Percentiles rank a stretch among this genome's conserved stretches.
Evolutionary conservation across 1,140 invertebrate genomes (phyloP).

Genomic region (Fragariocoptes setiger): DNA sequence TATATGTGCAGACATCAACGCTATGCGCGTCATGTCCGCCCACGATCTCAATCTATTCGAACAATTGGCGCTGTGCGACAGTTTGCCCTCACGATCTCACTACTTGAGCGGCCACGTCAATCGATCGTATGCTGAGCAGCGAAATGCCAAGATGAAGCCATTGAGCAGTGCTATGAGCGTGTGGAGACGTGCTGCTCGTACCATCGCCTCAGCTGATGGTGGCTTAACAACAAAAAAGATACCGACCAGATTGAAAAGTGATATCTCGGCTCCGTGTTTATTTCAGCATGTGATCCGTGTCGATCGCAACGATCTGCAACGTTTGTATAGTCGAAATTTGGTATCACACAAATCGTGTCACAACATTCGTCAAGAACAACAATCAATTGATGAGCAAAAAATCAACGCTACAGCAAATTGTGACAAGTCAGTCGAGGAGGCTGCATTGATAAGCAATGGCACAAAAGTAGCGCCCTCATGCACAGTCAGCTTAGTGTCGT

Average conservation of each 20-base stretch:
- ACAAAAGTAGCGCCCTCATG: not conserved
- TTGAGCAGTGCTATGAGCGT: not conserved
- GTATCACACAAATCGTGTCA: not conserved
- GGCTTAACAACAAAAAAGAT: too few relatives aligned
- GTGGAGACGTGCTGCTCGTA: not conserved
- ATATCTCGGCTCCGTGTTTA: slow-evolving; percentile 53
- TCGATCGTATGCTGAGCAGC: too few relatives aligned
- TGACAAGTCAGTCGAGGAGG: not conserved
- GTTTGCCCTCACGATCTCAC: not conserved
- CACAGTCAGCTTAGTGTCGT: not conserved
- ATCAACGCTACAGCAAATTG: not conserved
- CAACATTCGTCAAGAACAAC: too few relatives aligned
- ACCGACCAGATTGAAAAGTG: slow-evolving; percentile 28
- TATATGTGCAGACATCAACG: not conserved
- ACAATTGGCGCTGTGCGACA: not conserved
- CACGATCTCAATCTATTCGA: not conserved
- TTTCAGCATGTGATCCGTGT: slow-evolving; percentile 55
- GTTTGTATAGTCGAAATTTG: slow-evolving; percentile 27
- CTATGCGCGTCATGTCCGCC: not conserved
- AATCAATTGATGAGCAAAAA: not conserved
- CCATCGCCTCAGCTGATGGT: not conserved
- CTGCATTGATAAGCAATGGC: not conserved
- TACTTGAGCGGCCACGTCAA: not conserved
- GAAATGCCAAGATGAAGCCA: too few relatives aligned
- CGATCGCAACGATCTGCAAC: slow-evolving; percentile 28